A percentile compares a stretch with the other conserved stretches of the same genome.
Conservation (phyloP, 2,113 vertebrate species). For the Cyanistes caeruleus region DNA sequence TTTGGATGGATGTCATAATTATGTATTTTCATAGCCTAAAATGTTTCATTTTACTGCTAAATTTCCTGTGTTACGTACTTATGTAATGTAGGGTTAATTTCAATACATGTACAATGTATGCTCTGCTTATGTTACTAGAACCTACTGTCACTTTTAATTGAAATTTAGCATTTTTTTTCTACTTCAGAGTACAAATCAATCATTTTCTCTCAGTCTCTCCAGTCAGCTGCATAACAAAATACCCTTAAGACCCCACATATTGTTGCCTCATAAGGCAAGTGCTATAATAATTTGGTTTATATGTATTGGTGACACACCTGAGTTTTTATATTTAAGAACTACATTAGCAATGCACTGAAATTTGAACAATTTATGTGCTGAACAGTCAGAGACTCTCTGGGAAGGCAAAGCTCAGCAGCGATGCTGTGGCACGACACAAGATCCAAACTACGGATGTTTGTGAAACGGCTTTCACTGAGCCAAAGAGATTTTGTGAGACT, state of each 20-base stretch:
- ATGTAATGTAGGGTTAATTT: not conserved
- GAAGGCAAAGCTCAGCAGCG: not conserved
- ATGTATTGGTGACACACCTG: not conserved
- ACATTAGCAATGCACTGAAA: not conserved
- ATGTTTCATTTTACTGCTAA: not conserved
- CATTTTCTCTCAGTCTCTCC: not conserved
- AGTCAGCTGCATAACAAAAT: not conserved
- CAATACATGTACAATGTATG: not conserved
- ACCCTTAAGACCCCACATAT: not conserved
- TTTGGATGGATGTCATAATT: not conserved
- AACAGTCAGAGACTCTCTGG: not conserved
- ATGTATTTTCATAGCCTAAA: not conserved
- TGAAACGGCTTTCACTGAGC: not conserved
- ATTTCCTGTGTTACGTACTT: not conserved
- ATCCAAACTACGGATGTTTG: not conserved
- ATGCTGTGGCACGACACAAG: not conserved
- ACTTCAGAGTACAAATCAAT: not conserved
- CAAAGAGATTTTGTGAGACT: not conserved
- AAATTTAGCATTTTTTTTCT: not conserved
- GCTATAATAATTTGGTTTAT: not conserved
- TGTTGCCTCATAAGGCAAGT: not conserved
- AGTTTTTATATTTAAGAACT: not conserved
- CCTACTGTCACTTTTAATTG: not conserved
- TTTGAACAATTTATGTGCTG: not conserved
- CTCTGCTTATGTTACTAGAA: not conserved